Conservation (phyloP, 2,888 invertebrate genomes). For the Cantharis flavilabris region DNA sequence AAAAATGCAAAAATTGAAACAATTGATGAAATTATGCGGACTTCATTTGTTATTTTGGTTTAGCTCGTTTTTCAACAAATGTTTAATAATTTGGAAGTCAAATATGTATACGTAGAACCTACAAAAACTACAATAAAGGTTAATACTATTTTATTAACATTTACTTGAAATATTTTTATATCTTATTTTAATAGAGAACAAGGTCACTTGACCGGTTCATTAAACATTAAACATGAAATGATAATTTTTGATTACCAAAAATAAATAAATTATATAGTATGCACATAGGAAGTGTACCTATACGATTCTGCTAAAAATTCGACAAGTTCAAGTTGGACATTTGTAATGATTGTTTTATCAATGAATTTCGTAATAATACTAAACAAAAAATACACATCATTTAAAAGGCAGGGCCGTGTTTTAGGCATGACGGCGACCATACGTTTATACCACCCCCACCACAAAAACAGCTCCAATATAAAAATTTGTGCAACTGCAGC, state of each 20-base stretch:
- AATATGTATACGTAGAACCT: not conserved
- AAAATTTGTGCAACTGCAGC: too few species aligned
- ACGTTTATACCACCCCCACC: too few species aligned
- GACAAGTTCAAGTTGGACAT: not conserved
- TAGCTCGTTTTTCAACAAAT: not conserved
- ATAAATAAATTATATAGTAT: too few species aligned
- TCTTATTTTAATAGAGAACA: not conserved
- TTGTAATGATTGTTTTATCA: not conserved
- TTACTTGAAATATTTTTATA: not conserved
- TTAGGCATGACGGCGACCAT: too few species aligned
- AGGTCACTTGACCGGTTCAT: not conserved
- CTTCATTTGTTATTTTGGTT: not conserved
- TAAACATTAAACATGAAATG: not conserved
- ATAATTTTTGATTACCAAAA: not conserved
- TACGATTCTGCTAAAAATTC: not conserved
- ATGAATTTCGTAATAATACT: not conserved
- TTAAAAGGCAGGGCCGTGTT: too few species aligned
- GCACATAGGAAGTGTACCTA: too few species aligned
- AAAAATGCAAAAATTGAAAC: not conserved
- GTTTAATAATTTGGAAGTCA: not conserved
- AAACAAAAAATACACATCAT: too few species aligned
- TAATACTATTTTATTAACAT: not conserved
- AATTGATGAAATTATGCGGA: not conserved
- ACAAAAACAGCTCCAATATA: too few species aligned
- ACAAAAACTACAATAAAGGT: not conserved